phyloP scores from a whole-genome alignment of 1,140 invertebrate species.

The Amyelois transitella region DNA sequence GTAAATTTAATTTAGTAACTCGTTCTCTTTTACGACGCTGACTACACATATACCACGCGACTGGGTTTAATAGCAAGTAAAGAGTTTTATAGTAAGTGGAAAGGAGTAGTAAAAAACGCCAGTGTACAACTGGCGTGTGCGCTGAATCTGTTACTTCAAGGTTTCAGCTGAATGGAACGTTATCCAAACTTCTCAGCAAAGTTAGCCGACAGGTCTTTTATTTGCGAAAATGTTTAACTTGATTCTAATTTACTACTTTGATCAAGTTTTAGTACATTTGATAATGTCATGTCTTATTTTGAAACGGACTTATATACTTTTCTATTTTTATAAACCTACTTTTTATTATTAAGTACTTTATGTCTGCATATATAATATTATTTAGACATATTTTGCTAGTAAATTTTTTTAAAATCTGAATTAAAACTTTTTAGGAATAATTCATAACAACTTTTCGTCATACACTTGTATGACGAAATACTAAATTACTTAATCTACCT shows the following conservation, averaged over 20 bases:
- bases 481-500: too few species aligned
- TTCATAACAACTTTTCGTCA: too few species aligned
- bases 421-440: too few species aligned
- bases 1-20: neutral
- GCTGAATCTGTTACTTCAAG: conserved; percentile 24
- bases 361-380: too few species aligned
- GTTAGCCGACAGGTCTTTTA: conserved; percentile 44
- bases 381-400: too few species aligned
- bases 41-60: neutral
- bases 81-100: conserved; percentile 5
- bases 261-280: neutral
- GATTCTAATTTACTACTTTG: conserved; percentile 18
- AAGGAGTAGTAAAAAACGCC: conserved; percentile 7
- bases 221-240: conserved; percentile 15
- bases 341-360: too few species aligned
- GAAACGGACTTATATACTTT: too few species aligned
- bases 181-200: conserved; percentile 35
- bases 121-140: neutral
- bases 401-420: too few species aligned
- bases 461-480: too few species aligned
- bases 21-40: conserved; percentile 2
- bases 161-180: conserved; percentile 33
- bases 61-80: conserved; percentile 3
- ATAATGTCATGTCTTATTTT: too few species aligned
- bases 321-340: too few species aligned